Evolutionary conservation across 2,888 invertebrate species (phyloP).

Genomic region (Cyrtodaria siliqua): DNA sequence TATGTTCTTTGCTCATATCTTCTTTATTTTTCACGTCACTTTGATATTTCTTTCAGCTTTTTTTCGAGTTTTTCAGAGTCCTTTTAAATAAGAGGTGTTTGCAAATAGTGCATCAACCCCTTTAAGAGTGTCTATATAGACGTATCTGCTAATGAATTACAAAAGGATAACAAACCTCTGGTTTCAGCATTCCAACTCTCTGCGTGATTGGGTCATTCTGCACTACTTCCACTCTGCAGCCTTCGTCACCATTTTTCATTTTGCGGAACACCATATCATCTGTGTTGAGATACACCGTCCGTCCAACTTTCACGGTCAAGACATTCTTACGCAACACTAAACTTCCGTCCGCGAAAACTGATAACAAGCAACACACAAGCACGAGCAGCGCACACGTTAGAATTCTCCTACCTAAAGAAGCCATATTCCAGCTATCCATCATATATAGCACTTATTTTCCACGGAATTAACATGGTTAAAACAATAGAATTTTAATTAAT

Average conservation of each 20-base stretch:
- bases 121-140: too few species aligned
- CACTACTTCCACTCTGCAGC: conserved; percentile 84
- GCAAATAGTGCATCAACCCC: too few species aligned
- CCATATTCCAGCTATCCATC: conserved; percentile 14
- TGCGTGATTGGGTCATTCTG: conserved; percentile 84
- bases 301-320: conserved; percentile 80
- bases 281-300: conserved; percentile 76
- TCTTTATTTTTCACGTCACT: too few species aligned
- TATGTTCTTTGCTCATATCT: too few species aligned
- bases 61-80: too few species aligned
- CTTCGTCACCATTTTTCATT: conserved; percentile 72
- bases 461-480: conserved; percentile 19
- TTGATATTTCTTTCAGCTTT: too few species aligned
- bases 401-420: not conserved
- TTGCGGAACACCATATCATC: conserved; percentile 77
- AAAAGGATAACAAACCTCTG: conserved; percentile 77
- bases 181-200: conserved; percentile 83
- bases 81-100: too few species aligned
- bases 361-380: conserved; percentile 17
- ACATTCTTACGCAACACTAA: conserved; percentile 73
- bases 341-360: conserved; percentile 54
- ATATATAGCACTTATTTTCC: conserved; percentile 9
- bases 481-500: too few species aligned
- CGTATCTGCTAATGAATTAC: too few species aligned
- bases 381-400: not conserved